A percentile compares a stretch with the other conserved stretches of the same genome.
phyloP scores from a whole-genome alignment of 2,113 vertebrate genomes.

The Anguilla japonica region DNA sequence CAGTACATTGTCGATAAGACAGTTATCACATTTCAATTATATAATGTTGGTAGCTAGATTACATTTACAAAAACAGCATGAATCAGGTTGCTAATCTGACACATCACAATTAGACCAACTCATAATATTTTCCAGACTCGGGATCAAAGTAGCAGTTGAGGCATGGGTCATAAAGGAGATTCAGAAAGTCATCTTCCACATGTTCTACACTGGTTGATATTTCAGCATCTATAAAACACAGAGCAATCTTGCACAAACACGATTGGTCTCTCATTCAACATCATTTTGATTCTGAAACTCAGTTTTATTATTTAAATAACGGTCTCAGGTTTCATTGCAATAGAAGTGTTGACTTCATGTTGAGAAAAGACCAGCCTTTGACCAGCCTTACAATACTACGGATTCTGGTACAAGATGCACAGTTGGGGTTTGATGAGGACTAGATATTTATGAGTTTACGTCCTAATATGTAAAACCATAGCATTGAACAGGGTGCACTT shows the following conservation, averaged over 20 bases:
- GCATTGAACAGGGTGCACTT: too few species aligned
- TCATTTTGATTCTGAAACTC: not conserved
- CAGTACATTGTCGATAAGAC: not conserved
- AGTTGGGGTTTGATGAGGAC: too few species aligned
- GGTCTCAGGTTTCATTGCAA: too few species aligned
- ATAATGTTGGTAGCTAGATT: not conserved
- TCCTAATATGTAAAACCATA: too few species aligned
- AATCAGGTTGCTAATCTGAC: not conserved
- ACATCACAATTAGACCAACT: conserved; percentile 59
- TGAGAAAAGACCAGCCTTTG: too few species aligned
- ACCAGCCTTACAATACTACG: not conserved
- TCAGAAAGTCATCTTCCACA: conserved; percentile 71
- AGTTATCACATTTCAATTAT: not conserved
- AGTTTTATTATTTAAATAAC: too few species aligned
- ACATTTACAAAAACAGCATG: not conserved
- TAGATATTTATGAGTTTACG: too few species aligned
- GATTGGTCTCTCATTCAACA: not conserved
- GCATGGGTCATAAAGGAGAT: conserved; percentile 84
- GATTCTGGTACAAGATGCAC: too few species aligned
- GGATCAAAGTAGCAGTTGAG: conserved; percentile 92
- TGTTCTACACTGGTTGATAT: conserved; percentile 47
- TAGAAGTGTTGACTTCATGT: too few species aligned
- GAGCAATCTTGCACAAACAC: conserved; percentile 22
- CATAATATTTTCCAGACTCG: conserved; percentile 79
- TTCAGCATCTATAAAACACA: conserved; percentile 55